Conservation (phyloP, 2,797 vertebrate species). For the Hyperoplus immaculatus region DNA sequence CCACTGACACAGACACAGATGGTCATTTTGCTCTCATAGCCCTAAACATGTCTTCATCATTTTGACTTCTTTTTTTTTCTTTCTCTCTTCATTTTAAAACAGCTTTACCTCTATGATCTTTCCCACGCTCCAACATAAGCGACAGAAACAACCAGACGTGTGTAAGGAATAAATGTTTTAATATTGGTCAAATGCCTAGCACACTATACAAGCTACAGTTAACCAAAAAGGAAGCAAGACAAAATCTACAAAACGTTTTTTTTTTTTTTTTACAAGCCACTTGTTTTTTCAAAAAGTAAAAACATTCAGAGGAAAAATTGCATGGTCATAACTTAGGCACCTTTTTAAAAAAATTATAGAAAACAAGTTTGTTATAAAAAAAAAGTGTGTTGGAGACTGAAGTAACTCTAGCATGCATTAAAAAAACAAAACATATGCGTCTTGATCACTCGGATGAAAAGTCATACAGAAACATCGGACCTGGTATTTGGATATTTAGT, state of each 20-base stretch:
- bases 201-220: slow-evolving; percentile 78
- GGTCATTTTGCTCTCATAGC: neutral
- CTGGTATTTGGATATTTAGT: neutral
- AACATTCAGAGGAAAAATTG: slow-evolving; percentile 77
- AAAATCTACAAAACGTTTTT: slow-evolving; percentile 63
- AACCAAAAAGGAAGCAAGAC: slow-evolving; percentile 66
- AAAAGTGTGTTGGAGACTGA: slow-evolving; percentile 47
- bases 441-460: slow-evolving; percentile 37
- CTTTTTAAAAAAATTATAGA: slow-evolving; percentile 67
- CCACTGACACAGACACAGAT: rapidly evolving
- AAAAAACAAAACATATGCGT: slow-evolving; percentile 39
- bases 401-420: slow-evolving; percentile 65
- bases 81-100: neutral
- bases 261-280: slow-evolving; percentile 70
- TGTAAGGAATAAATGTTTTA: slow-evolving; percentile 78
- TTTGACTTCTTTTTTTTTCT: neutral
- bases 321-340: slow-evolving; percentile 84
- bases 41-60: too few relatives aligned
- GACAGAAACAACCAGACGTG: neutral
- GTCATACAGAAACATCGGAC: slow-evolving; percentile 6
- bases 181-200: slow-evolving; percentile 73
- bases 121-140: neutral
- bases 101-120: neutral
- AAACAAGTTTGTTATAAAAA: slow-evolving; percentile 67
- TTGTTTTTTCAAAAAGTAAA: slow-evolving; percentile 67